Evolutionary conservation across 2,797 vertebrate genomes (phyloP).

Genomic region (Centroberyx gerrardi): DNA sequence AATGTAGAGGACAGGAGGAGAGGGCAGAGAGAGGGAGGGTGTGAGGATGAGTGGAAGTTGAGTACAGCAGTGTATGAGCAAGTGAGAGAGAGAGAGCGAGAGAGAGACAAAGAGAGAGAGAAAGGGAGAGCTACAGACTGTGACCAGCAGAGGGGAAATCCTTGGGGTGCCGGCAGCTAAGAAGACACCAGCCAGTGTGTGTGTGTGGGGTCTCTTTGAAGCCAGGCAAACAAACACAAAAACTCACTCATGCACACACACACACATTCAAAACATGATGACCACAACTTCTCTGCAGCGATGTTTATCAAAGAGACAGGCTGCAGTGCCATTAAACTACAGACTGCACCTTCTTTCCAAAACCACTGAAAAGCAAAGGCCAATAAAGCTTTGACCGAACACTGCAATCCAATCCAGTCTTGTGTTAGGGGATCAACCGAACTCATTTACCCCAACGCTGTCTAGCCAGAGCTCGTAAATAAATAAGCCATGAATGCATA

Average conservation of each 20-base stretch:
- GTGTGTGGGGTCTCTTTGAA: neutral
- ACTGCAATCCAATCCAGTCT: no score
- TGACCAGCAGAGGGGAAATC: conserved; percentile 46
- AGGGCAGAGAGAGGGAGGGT: neutral
- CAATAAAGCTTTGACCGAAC: no score
- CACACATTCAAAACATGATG: neutral
- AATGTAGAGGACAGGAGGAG: conserved; percentile 34
- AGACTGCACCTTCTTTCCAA: neutral
- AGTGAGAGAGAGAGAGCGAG: neutral
- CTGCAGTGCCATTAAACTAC: conserved; percentile 1
- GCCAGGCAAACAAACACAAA: neutral
- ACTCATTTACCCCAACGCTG: neutral
- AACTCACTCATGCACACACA: neutral
- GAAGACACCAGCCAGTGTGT: conserved; percentile 2
- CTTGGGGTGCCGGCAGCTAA: conserved; percentile 32
- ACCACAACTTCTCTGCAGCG: neutral
- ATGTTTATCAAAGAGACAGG: neutral
- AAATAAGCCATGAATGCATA: neutral
- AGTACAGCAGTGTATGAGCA: neutral
- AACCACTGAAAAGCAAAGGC: neutral
- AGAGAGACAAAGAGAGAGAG: neutral
- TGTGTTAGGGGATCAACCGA: no score
- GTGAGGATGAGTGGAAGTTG: neutral
- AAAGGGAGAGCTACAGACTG: neutral
- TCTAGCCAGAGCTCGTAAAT: neutral